These are phyloP conservation scores for Dusona sp. DNA, from an alignment of 2,888 invertebrate genomes.

Conservation along the genomic window DNA sequence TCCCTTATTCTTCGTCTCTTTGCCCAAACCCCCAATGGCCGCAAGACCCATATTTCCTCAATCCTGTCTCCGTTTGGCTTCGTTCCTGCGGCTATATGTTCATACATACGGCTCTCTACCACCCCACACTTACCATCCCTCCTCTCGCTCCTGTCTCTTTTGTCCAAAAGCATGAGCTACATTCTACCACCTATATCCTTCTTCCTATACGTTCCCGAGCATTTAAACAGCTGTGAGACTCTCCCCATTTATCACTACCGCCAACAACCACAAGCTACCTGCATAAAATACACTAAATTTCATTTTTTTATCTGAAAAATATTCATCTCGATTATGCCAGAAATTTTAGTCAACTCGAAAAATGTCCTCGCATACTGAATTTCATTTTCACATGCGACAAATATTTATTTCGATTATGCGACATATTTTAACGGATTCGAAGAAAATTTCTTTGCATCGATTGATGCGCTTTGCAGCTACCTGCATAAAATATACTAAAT, in stretches of 20 bases:
- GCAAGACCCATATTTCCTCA: slow-evolving; percentile 81
- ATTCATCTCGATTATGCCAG: slow-evolving; percentile 2
- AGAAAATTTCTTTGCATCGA: background rate
- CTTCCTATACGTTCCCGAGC: slow-evolving; percentile 29
- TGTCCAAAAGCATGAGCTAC: slow-evolving; percentile 41
- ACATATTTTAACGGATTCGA: background rate
- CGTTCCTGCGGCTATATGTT: slow-evolving; percentile 26
- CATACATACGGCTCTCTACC: background rate
- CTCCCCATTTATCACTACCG: slow-evolving; percentile 56
- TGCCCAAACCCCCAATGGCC: slow-evolving; percentile 71
- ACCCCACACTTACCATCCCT: background rate
- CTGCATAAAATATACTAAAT: slow-evolving; percentile 10
- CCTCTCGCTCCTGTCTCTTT: slow-evolving; percentile 29
- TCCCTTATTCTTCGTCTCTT: slow-evolving; percentile 69
- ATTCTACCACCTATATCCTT: slow-evolving; percentile 27
- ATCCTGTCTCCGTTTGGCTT: slow-evolving; percentile 74
- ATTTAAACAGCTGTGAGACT: slow-evolving; percentile 51
- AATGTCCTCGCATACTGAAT: background rate
- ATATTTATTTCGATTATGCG: background rate
- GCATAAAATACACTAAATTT: slow-evolving; percentile 10
- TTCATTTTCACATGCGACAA: background rate
- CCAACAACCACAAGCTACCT: slow-evolving; percentile 33
- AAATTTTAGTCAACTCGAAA: slow-evolving; percentile 2
- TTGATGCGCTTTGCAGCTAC: background rate
- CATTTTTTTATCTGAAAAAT: background rate